Evolutionary conservation across 2,888 invertebrate genomes (phyloP).

Genomic region (Latrodectus elegans): DNA sequence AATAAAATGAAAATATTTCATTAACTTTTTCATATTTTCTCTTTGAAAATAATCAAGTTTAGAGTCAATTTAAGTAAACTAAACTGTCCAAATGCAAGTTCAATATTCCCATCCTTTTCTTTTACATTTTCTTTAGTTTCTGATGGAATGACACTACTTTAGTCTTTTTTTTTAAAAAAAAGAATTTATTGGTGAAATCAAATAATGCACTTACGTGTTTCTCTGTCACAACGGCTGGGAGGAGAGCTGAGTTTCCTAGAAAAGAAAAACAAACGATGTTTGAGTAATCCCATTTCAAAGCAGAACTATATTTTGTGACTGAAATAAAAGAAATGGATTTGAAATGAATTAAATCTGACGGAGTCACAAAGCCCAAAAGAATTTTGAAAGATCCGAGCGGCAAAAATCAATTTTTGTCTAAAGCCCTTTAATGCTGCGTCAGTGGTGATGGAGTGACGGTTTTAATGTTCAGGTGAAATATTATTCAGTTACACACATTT

Average conservation of each 20-base stretch:
- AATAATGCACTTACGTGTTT: conserved; percentile 1
- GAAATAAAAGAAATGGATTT: conserved; percentile 6
- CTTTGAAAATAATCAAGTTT: conserved; percentile 1
- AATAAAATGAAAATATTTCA: not conserved
- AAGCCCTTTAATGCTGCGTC: not conserved
- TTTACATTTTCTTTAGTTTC: not conserved
- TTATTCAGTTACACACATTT: not conserved
- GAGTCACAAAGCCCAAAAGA: conserved; percentile 7
- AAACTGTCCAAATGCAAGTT: not conserved
- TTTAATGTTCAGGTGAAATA: not conserved
- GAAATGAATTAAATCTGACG: conserved; percentile 45
- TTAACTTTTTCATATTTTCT: not conserved
- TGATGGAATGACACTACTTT: not conserved
- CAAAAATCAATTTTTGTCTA: not conserved
- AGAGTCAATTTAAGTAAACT: not conserved
- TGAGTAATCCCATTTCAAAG: conserved; percentile 35
- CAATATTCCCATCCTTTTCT: not conserved
- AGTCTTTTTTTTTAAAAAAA: not conserved
- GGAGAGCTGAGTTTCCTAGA: not conserved
- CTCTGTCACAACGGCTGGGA: not conserved
- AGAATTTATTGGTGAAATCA: not conserved
- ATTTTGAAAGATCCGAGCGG: conserved; percentile 13
- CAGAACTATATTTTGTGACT: not conserved
- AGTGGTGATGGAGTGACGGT: not conserved
- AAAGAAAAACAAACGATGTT: conserved; percentile 39